Evolutionary conservation across 1,140 invertebrate species (phyloP).

Genomic region (Drosophila leontia): DNA sequence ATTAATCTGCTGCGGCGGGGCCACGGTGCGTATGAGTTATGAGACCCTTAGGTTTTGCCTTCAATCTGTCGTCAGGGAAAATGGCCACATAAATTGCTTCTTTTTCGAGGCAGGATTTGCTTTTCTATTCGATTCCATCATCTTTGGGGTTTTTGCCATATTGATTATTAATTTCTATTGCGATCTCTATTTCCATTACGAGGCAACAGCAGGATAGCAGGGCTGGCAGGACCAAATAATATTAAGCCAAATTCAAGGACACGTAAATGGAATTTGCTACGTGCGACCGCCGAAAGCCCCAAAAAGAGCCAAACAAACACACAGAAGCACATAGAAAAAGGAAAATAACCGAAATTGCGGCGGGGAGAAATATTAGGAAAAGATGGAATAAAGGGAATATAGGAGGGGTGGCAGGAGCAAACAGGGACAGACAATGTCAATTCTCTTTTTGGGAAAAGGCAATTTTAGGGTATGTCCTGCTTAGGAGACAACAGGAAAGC

Average conservation of each 20-base stretch:
- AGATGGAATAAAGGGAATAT: not conserved
- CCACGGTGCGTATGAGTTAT: slow-evolving; percentile 61
- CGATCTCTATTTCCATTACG: slow-evolving; percentile 30
- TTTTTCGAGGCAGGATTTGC: slow-evolving; percentile 8
- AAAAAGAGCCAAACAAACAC: slow-evolving; percentile 33
- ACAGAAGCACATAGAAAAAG: slow-evolving; percentile 16
- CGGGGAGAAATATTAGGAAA: not conserved
- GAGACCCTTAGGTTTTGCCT: not conserved
- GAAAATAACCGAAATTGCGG: slow-evolving; percentile 8
- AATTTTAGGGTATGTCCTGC: not conserved
- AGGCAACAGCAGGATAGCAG: slow-evolving; percentile 1
- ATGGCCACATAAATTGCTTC: slow-evolving; percentile 49
- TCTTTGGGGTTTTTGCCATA: slow-evolving; percentile 25
- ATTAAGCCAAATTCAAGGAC: slow-evolving; percentile 54
- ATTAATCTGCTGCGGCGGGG: slow-evolving; percentile 44
- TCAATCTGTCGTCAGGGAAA: slow-evolving; percentile 38
- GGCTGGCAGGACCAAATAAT: slow-evolving; percentile 21
- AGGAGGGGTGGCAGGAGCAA: not conserved
- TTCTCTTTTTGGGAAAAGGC: not conserved
- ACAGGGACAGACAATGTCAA: slow-evolving; percentile 41
- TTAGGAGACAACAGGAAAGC: accelerated
- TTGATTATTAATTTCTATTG: slow-evolving; percentile 63
- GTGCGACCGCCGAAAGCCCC: slow-evolving; percentile 28
- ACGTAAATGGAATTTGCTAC: slow-evolving; percentile 58
- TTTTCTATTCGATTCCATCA: slow-evolving; percentile 16